Evolutionary conservation across 2,888 invertebrate species (phyloP), one percentile per base, ranked within the genome.

Genomic region (Chaitophorus viminalis): DNA sequence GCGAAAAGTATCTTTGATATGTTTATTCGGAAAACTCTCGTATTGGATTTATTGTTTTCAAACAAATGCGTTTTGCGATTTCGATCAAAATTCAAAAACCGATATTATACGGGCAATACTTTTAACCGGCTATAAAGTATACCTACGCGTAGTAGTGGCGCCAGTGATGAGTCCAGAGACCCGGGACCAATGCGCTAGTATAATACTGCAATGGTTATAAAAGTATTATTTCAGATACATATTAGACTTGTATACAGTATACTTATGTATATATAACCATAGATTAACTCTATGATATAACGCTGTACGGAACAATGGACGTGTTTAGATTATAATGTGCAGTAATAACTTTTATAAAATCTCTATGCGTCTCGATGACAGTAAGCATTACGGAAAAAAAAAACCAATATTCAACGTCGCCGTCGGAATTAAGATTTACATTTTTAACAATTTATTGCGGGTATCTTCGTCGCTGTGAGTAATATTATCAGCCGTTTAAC

Each of bases 31-130:
- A 77, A 54, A 31, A 77, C 77, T 29, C 3, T 46, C 31, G 54
- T 21, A 54, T 54, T 25, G 52, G 25, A 77, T 77, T 77, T 77
- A 77, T 77, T 77, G 77, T 77, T 54, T 52, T 54, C 25, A 18
- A 77, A 52, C 77, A 54, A 77, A 77, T 18, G 77, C 77, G 31
- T 18, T 46, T 76, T 76, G 76, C 39, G n/a, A 46, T 76, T 76
- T 46, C 76, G n/a, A 76, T 76, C 76, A 29, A 76, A 39, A 46
- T 46, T 76, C 46, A 76, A 76, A 46, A 76, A 46, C 29, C 18
- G 18, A 76, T 76, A 46, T 9, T 46, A 76, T 25, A 60, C 60
- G 60, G 60, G 5, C 60, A 6, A 21, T 60, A 21, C 60, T 60
- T 60, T 60, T 60, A 60, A 60, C 60, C 60, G 60, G 25, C 25